Evolutionary conservation across 1,140 invertebrate genomes (phyloP).

Genomic region (Nephila pilipes): DNA sequence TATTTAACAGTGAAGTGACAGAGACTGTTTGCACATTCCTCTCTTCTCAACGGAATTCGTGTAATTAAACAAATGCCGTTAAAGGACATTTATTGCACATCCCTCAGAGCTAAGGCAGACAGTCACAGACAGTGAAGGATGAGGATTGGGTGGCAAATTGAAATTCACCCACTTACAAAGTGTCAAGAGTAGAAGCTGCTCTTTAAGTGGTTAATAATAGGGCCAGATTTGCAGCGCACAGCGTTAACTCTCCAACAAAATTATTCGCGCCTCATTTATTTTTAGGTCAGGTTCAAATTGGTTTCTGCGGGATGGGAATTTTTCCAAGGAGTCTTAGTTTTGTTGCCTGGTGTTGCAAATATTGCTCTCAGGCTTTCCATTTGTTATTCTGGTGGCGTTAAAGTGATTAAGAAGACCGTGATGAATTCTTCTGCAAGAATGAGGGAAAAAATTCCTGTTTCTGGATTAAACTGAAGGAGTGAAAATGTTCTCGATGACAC

Average conservation of each 20-base stretch:
- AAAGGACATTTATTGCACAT: conserved; percentile 73
- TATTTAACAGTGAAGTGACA: conserved; percentile 73
- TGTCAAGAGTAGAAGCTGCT: conserved; percentile 57
- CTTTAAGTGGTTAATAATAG: conserved; percentile 73
- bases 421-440: conserved; percentile 12
- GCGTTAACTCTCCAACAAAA: conserved; percentile 43
- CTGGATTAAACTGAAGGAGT: too few relatives aligned
- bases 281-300: conserved; percentile 67
- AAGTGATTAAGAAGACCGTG: conserved; percentile 7
- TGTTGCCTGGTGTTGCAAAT: neutral
- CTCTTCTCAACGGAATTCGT: conserved; percentile 46
- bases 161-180: conserved; percentile 73
- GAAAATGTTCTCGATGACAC: too few relatives aligned
- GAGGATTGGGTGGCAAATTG: conserved; percentile 41
- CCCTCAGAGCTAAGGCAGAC: conserved; percentile 36
- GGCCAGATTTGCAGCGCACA: conserved; percentile 39
- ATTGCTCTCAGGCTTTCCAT: neutral
- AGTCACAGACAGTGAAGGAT: conserved; percentile 59
- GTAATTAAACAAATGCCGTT: conserved; percentile 76
- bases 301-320: conserved; percentile 20
- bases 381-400: neutral
- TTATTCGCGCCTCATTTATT: conserved; percentile 66
- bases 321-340: conserved; percentile 25
- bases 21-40: conserved; percentile 69
- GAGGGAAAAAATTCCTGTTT: too few relatives aligned